Evolutionary conservation across 2,888 invertebrate genomes (phyloP).

Genomic region (Rutpela maculata): DNA sequence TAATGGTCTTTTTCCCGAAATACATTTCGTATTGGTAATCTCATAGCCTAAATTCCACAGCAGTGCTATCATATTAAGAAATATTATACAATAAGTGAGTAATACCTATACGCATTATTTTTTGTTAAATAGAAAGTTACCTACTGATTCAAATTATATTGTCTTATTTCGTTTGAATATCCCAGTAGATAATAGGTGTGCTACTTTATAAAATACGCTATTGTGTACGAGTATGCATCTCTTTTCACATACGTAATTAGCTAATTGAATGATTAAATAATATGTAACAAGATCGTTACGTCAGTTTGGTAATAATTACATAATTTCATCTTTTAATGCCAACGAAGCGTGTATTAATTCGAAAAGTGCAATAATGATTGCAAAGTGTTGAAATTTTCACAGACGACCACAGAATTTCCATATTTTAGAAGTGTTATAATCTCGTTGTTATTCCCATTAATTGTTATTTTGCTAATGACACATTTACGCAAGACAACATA

Average conservation of each 20-base stretch:
- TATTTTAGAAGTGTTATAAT: slow-evolving; percentile 6
- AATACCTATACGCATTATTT: slow-evolving; percentile 18
- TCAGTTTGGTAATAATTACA: slow-evolving; percentile 17
- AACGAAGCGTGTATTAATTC: slow-evolving; percentile 8
- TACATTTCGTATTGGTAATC: slow-evolving; percentile 8
- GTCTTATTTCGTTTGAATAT: slow-evolving; percentile 12
- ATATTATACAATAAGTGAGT: slow-evolving; percentile 26
- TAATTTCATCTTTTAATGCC: slow-evolving; percentile 2
- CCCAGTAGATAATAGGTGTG: neutral
- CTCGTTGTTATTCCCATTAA: neutral
- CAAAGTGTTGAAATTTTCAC: neutral
- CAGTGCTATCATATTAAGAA: slow-evolving; percentile 13
- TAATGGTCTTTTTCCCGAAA: neutral
- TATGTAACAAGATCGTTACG: neutral
- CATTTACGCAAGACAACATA: neutral
- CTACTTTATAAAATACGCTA: neutral
- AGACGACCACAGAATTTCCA: neutral
- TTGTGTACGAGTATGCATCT: slow-evolving; percentile 33
- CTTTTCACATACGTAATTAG: slow-evolving; percentile 29
- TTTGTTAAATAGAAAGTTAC: slow-evolving; percentile 21
- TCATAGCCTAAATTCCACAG: slow-evolving; percentile 24
- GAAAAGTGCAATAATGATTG: neutral
- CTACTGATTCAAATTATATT: slow-evolving; percentile 22
- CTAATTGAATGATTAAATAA: slow-evolving; percentile 19
- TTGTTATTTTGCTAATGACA: neutral